These are phyloP conservation scores for Galerucella nymphaeae DNA, from an alignment of 2,888 invertebrate species.

Conservation along the genomic window DNA sequence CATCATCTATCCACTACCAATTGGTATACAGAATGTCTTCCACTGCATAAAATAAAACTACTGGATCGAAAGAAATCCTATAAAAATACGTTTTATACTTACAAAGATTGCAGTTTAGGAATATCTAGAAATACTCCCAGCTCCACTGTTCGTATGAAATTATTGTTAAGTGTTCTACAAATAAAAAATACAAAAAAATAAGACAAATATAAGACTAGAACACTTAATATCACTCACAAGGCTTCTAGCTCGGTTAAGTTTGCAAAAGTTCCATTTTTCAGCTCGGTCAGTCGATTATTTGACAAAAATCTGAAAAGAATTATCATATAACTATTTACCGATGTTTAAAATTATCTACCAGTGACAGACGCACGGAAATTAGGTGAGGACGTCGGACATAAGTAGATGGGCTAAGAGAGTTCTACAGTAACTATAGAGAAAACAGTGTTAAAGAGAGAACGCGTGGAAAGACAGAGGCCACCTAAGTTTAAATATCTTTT, in stretches of 20 bases:
- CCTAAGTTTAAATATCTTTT: too few species aligned
- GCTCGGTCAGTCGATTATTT: conserved; percentile 64
- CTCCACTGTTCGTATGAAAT: conserved; percentile 63
- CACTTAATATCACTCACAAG: conserved; percentile 60
- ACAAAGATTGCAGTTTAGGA: conserved; percentile 65
- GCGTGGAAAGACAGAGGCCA: too few species aligned
- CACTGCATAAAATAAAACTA: too few species aligned
- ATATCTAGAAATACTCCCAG: conserved; percentile 63
- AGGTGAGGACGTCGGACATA: too few species aligned
- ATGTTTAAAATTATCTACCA: too few species aligned
- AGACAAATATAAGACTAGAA: neutral
- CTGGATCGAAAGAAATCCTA: neutral
- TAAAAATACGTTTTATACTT: conserved; percentile 54
- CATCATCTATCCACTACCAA: too few species aligned
- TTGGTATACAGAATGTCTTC: too few species aligned
- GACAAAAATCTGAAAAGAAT: conserved; percentile 66
- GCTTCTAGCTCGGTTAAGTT: conserved; percentile 64
- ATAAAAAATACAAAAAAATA: conserved; percentile 4
- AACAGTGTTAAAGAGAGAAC: too few species aligned
- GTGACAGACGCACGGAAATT: too few species aligned
- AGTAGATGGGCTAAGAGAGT: too few species aligned
- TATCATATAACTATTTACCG: too few species aligned
- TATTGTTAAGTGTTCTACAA: conserved; percentile 66
- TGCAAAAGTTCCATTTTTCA: conserved; percentile 65
- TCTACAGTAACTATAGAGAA: too few species aligned